Conservation (phyloP, 1,140 invertebrate species). For the Conus ventricosus region DNA sequence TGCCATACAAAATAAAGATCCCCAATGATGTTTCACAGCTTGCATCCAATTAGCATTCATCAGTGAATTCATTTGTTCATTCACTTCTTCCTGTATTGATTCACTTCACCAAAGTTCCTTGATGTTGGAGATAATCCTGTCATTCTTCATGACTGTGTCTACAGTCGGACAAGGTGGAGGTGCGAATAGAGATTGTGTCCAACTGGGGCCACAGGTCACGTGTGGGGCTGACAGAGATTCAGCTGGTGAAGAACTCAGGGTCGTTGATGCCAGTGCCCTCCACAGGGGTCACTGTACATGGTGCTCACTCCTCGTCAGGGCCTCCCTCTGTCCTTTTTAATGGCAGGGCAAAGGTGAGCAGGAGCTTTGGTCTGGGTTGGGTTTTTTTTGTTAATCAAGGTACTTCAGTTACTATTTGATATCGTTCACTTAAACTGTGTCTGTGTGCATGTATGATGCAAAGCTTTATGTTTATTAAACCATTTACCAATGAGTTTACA, state of each 20-base stretch:
- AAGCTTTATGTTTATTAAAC: too few relatives aligned
- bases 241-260: constrained; percentile 63
- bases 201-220: constrained; percentile 68
- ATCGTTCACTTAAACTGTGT: not conserved
- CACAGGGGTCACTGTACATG: constrained; percentile 58
- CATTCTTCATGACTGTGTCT: not conserved
- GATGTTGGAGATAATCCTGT: too few relatives aligned
- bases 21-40: too few relatives aligned
- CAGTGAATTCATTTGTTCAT: too few relatives aligned
- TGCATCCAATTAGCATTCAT: too few relatives aligned
- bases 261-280: constrained; percentile 55
- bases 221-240: constrained; percentile 70
- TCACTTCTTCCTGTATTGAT: too few relatives aligned
- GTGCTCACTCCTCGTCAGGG: constrained; percentile 47
- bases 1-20: too few relatives aligned
- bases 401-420: not conserved
- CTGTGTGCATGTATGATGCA: not conserved
- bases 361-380: not conserved
- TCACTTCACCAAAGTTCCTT: too few relatives aligned
- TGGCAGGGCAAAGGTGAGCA: constrained; percentile 65
- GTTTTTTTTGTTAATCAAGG: not conserved
- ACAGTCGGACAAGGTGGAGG: constrained; percentile 39
- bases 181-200: constrained; percentile 62
- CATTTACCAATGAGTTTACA: too few relatives aligned
- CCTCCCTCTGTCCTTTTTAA: constrained; percentile 61